Evolutionary conservation across 2,888 invertebrate species (phyloP).

Genomic region (Drosophila percnosoma): DNA sequence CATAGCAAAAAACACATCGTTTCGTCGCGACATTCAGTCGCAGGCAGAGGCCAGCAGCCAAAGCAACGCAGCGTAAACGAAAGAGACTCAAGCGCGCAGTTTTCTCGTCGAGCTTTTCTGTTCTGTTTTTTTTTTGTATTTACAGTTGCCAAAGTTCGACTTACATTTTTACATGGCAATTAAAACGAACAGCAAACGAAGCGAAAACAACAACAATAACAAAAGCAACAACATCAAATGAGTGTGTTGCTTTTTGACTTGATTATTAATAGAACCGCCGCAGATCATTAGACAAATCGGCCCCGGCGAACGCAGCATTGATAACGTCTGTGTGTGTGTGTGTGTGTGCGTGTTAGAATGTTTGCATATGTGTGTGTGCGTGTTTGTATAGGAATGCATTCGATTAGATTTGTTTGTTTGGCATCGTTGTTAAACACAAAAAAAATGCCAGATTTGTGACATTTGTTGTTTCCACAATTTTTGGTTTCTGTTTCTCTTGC

Average conservation of each 20-base stretch:
- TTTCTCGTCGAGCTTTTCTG: conserved; percentile 33
- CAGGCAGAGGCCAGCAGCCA: conserved; percentile 70
- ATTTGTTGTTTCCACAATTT: conserved; percentile 19
- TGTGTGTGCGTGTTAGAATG: conserved; percentile 7
- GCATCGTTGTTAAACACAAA: conserved; percentile 57
- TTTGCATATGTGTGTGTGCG: conserved; percentile 25
- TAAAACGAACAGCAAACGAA: conserved; percentile 37
- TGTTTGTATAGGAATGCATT: conserved; percentile 62
- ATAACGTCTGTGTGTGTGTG: conserved; percentile 33
- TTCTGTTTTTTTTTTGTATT: conserved; percentile 15
- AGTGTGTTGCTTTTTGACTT: conserved; percentile 26
- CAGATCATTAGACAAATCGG: conserved; percentile 56
- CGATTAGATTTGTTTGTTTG: conserved; percentile 69
- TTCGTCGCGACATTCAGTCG: conserved; percentile 61
- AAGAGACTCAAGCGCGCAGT: conserved; percentile 43
- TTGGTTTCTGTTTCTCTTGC: conserved; percentile 24
- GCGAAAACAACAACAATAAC: conserved; percentile 15
- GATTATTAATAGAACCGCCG: conserved; percentile 38
- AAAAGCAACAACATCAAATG: conserved; percentile 23
- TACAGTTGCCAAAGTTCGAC: conserved; percentile 39
- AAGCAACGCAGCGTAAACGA: conserved; percentile 49
- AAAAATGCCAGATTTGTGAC: conserved; percentile 40
- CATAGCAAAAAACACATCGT: conserved; percentile 26
- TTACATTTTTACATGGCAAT: conserved; percentile 50
- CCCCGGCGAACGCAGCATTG: conserved; percentile 49